phyloP scores from a whole-genome alignment of 2,113 vertebrate genomes.

The Perognathus longimembris region DNA sequence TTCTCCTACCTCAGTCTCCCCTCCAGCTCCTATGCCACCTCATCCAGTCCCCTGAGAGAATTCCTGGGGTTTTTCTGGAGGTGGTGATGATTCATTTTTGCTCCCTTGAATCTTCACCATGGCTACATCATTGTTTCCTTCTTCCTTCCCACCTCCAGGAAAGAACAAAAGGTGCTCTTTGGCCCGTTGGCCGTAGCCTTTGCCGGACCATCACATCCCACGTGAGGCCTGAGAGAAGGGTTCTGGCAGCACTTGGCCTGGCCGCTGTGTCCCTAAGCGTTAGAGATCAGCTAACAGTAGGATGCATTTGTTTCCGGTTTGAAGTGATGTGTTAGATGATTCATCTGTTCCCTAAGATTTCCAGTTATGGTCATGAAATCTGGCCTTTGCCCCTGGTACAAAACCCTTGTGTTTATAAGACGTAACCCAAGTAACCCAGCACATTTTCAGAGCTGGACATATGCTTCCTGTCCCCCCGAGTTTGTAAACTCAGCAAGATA shows the following conservation, averaged over 20 bases:
- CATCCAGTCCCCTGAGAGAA: background rate
- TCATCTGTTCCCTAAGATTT: constrained; percentile 69
- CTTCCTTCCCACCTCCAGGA: constrained; percentile 55
- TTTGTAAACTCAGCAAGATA: constrained; percentile 52
- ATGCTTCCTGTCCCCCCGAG: background rate
- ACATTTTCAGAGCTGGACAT: constrained; percentile 36
- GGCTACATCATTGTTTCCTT: constrained; percentile 65
- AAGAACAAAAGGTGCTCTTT: constrained; percentile 62
- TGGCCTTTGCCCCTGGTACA: constrained; percentile 48
- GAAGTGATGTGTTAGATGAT: constrained; percentile 58
- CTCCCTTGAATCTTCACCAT: constrained; percentile 51
- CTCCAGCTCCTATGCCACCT: background rate
- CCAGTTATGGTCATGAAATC: constrained; percentile 61
- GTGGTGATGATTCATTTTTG: constrained; percentile 60
- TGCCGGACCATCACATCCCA: background rate
- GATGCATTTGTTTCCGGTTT: background rate
- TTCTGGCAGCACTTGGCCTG: background rate
- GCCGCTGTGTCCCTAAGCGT: background rate
- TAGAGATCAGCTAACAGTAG: constrained; percentile 48
- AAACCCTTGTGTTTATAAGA: constrained; percentile 60
- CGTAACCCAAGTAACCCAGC: constrained; percentile 46
- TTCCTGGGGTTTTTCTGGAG: constrained; percentile 65
- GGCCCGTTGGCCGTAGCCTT: background rate
- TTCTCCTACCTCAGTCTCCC: background rate
- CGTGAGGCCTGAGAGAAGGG: background rate